Evolutionary conservation across 2,797 vertebrate species (phyloP).

Genomic region (Gouania willdenowi): DNA sequence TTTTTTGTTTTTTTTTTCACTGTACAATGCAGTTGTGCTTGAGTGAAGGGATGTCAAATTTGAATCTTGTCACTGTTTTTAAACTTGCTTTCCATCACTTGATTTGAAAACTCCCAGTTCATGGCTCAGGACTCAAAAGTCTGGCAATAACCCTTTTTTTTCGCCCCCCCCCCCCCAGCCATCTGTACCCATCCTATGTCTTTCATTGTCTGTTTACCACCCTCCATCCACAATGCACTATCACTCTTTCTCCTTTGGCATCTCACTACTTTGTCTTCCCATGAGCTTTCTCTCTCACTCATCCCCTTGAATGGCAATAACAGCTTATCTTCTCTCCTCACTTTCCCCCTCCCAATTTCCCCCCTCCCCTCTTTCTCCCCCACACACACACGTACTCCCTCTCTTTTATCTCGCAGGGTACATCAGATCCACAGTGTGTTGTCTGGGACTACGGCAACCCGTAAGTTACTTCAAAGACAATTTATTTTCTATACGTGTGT

Average conservation of each 20-base stretch:
- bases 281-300: constrained; percentile 28
- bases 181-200: constrained; percentile 51
- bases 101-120: constrained; percentile 19
- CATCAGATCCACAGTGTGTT: constrained; percentile 90
- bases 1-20: constrained; percentile 13
- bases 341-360: background rate
- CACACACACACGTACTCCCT: background rate
- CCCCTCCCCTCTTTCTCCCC: background rate
- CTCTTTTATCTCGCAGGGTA: constrained; percentile 85
- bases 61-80: constrained; percentile 32
- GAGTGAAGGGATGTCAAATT: constrained; percentile 10
- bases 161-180: constrained; percentile 17
- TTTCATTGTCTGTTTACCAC: constrained; percentile 66
- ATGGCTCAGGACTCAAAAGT: constrained; percentile 25
- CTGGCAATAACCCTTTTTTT: constrained; percentile 49
- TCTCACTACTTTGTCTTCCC: constrained; percentile 36
- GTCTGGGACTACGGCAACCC: constrained; percentile 92
- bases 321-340: constrained; percentile 41
- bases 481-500: constrained; percentile 20
- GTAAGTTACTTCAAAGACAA: constrained; percentile 81
- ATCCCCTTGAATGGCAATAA: constrained; percentile 51
- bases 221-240: constrained; percentile 51
- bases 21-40: constrained; percentile 6
- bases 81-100: constrained; percentile 27
- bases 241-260: constrained; percentile 55